phyloP scores from a whole-genome alignment of 2,888 invertebrate species.

The Parnassius apollo region DNA sequence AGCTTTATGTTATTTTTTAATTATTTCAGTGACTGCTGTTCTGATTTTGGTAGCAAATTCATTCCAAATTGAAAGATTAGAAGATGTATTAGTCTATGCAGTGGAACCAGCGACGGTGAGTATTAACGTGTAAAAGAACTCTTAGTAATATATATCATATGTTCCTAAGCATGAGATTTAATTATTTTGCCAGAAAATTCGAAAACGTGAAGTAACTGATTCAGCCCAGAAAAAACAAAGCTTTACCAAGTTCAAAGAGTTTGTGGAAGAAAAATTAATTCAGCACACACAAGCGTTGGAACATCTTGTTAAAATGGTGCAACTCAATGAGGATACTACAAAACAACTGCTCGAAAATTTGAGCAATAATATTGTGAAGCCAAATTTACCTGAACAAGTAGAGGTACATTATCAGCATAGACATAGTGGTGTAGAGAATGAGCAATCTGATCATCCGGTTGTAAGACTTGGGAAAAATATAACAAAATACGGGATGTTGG shows the following conservation, averaged over 20 bases:
- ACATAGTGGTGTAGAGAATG: conserved; percentile 34
- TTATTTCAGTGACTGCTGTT: conserved; percentile 32
- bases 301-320: conserved; percentile 43
- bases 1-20: conserved; percentile 7
- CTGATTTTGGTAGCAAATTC: conserved; percentile 34
- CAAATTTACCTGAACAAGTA: conserved; percentile 51
- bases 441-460: conserved; percentile 41
- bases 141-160: conserved; percentile 16
- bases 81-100: conserved; percentile 41
- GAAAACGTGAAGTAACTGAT: conserved; percentile 41
- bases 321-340: conserved; percentile 43
- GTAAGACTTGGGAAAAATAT: conserved; percentile 48
- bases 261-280: conserved; percentile 53
- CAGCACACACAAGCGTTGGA: conserved; percentile 58
- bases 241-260: conserved; percentile 36
- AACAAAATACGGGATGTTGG: conserved; percentile 51
- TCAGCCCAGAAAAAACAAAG: conserved; percentile 28
- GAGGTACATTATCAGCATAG: conserved; percentile 41
- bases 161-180: conserved; percentile 29
- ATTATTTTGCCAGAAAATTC: conserved; percentile 47
- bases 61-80: conserved; percentile 37
- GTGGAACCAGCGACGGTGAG: conserved; percentile 41
- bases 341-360: conserved; percentile 49
- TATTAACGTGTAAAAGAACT: conserved; percentile 9
- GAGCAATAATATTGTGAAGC: conserved; percentile 38